Percentiles rank a stretch among this genome's conserved stretches.
phyloP scores from a whole-genome alignment of 2,797 vertebrate species.

The Poliocrania exsul region DNA sequence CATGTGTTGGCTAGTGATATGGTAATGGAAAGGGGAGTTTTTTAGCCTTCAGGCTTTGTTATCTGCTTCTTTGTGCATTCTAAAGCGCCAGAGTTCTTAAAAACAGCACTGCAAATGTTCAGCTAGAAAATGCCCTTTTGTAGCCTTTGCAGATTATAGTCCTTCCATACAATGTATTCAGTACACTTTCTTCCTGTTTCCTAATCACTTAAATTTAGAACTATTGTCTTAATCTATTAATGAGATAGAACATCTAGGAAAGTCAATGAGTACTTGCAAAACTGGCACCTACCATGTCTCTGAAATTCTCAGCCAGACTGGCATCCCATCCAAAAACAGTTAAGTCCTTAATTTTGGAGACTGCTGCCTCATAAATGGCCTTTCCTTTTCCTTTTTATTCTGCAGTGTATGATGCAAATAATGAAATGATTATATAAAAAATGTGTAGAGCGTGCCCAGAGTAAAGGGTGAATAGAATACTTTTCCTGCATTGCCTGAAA shows the following conservation, averaged over 20 bases:
- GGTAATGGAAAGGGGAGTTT: slow-evolving; percentile 11
- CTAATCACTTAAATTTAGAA: slow-evolving; percentile 76
- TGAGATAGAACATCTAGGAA: slow-evolving; percentile 72
- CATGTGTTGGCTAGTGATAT: slow-evolving; percentile 32
- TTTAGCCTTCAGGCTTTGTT: slow-evolving; percentile 53
- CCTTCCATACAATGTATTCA: slow-evolving; percentile 71
- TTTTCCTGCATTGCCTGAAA: not conserved
- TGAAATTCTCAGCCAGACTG: not conserved
- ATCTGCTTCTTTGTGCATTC: slow-evolving; percentile 59
- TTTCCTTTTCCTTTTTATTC: not conserved
- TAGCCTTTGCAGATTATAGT: slow-evolving; percentile 72
- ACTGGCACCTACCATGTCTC: slow-evolving; percentile 35
- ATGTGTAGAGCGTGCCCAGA: not conserved
- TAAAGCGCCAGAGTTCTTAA: slow-evolving; percentile 60
- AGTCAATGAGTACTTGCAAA: slow-evolving; percentile 58
- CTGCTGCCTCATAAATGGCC: not conserved
- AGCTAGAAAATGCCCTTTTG: slow-evolving; percentile 76
- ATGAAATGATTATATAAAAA: slow-evolving; percentile 23
- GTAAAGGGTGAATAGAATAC: not conserved
- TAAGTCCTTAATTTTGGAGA: not conserved
- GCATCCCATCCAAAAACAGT: not conserved
- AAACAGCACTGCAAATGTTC: slow-evolving; percentile 59
- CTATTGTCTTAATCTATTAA: slow-evolving; percentile 72
- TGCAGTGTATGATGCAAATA: not conserved
- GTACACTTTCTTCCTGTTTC: slow-evolving; percentile 79